phyloP scores from a whole-genome alignment of 2,113 vertebrate species.

The Eurypyga helias region DNA sequence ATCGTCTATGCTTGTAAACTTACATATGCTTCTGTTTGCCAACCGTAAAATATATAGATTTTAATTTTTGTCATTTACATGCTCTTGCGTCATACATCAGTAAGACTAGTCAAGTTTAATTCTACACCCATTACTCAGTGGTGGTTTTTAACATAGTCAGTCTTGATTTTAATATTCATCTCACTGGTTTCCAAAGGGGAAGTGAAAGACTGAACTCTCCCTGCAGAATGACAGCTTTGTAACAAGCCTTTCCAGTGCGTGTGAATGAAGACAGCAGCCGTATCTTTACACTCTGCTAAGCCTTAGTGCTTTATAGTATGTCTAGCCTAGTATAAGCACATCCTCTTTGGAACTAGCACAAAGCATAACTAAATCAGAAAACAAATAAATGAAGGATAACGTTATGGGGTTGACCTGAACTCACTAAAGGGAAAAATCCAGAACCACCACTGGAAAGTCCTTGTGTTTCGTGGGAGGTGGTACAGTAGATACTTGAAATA shows the following conservation, averaged over 20 bases:
- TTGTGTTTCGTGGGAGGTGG: neutral
- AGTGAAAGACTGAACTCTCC: neutral
- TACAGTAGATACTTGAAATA: neutral
- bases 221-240: neutral
- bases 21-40: neutral
- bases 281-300: neutral
- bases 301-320: neutral
- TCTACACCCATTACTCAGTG: neutral
- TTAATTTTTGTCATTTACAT: conserved; percentile 9
- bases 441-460: neutral
- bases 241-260: neutral
- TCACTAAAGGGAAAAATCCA: neutral
- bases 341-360: neutral
- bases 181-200: conserved; percentile 3
- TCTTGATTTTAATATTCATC: neutral
- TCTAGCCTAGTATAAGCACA: neutral
- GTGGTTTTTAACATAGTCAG: neutral
- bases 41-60: neutral
- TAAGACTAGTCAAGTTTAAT: conserved; percentile 5
- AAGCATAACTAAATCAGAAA: neutral
- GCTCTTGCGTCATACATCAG: neutral
- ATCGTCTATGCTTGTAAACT: neutral
- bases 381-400: neutral
- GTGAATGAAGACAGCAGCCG: neutral
- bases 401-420: neutral